A percentile compares a stretch with the other conserved stretches of the same genome.
These are phyloP conservation scores for Stigmatopora nigra DNA, from an alignment of 2,113 vertebrate species.

Conservation along the genomic window DNA sequence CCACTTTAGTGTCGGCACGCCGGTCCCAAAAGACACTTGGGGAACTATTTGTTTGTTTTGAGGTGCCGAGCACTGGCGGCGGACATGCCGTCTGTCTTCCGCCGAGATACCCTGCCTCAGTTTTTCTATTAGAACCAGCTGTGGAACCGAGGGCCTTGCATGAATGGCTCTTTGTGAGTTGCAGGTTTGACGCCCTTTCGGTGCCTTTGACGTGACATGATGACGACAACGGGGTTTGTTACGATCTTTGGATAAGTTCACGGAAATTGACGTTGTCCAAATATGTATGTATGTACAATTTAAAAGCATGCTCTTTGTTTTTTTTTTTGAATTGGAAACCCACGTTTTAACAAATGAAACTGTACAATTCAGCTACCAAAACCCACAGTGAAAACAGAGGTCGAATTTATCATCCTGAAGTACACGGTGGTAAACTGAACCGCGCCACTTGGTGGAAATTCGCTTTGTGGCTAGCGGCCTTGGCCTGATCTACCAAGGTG, in stretches of 20 bases:
- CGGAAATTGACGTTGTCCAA: no score
- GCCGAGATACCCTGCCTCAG: constrained; percentile 55
- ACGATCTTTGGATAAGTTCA: constrained; percentile 53
- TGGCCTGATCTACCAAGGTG: not conserved
- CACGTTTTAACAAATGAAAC: no score
- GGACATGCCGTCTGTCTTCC: constrained; percentile 34
- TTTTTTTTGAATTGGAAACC: no score
- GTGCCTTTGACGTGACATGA: constrained; percentile 57
- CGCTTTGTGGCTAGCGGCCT: not conserved
- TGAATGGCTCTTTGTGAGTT: constrained; percentile 76
- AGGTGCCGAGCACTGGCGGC: constrained; percentile 33
- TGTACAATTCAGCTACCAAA: no score
- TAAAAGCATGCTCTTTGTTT: no score
- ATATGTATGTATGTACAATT: no score
- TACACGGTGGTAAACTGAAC: not conserved
- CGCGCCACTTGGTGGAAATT: not conserved
- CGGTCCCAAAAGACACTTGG: constrained; percentile 39
- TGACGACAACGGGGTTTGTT: constrained; percentile 39
- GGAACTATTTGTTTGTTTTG: constrained; percentile 57
- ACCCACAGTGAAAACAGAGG: not conserved
- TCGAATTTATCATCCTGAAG: not conserved
- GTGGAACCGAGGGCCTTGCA: constrained; percentile 55
- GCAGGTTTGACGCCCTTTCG: constrained; percentile 44
- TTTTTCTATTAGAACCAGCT: constrained; percentile 76
- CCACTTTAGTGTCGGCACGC: constrained; percentile 29